phyloP scores from a whole-genome alignment of 1,140 invertebrate species.

The Propsilocerus akamusi region DNA sequence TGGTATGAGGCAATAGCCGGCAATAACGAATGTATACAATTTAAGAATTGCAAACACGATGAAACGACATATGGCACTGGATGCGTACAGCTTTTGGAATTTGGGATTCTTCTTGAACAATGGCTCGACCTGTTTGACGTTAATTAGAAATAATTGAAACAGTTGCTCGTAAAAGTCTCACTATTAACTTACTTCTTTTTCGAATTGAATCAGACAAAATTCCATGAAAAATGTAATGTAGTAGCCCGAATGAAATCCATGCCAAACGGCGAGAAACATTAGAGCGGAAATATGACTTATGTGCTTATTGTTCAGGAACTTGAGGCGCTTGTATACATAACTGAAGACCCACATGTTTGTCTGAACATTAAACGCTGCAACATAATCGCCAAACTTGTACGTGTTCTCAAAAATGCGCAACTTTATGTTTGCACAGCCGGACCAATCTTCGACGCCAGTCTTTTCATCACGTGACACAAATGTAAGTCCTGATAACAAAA shows the following conservation, averaged over 20 bases:
- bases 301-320: constrained; percentile 72
- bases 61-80: constrained; percentile 18
- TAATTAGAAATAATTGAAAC: constrained; percentile 4
- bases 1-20: constrained; percentile 68
- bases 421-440: constrained; percentile 73
- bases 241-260: constrained; percentile 80
- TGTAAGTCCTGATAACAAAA: constrained; percentile 38
- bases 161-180: background rate
- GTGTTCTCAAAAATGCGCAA: constrained; percentile 55
- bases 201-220: constrained; percentile 70
- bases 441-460: constrained; percentile 40
- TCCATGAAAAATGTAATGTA: constrained; percentile 85
- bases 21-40: constrained; percentile 56
- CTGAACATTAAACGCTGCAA: constrained; percentile 80
- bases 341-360: constrained; percentile 83
- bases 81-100: constrained; percentile 26
- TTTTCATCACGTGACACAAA: constrained; percentile 54
- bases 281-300: constrained; percentile 67
- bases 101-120: constrained; percentile 30
- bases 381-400: constrained; percentile 65
- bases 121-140: constrained; percentile 27
- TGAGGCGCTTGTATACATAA: constrained; percentile 82
- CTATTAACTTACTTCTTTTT: constrained; percentile 55
- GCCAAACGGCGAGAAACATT: constrained; percentile 80
- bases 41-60: constrained; percentile 44